phyloP scores from a whole-genome alignment of 2,797 vertebrate genomes.

The Simalia tracyae region DNA sequence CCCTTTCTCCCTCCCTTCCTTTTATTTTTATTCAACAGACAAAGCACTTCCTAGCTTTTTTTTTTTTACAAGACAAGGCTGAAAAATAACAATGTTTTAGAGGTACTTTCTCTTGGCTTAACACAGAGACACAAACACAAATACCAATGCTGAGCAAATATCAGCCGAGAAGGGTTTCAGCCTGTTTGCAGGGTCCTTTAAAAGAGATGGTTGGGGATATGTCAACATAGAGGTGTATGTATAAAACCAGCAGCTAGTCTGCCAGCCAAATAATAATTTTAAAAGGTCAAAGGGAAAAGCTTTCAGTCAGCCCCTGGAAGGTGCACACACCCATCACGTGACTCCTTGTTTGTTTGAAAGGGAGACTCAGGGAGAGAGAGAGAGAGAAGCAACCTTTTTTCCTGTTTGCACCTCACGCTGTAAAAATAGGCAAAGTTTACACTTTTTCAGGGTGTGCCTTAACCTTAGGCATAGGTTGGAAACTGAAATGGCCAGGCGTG shows the following conservation, averaged over 20 bases:
- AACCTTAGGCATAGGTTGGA: neutral
- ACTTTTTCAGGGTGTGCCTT: neutral
- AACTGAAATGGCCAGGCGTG: neutral
- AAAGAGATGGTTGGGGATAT: slow-evolving; percentile 2
- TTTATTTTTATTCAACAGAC: neutral
- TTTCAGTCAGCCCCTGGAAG: neutral
- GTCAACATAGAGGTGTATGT: slow-evolving; percentile 31
- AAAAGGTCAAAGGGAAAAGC: slow-evolving; percentile 36
- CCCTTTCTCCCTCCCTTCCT: neutral
- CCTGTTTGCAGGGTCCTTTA: slow-evolving; percentile 12
- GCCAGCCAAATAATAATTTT: slow-evolving; percentile 23
- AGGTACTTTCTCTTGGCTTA: slow-evolving; percentile 20
- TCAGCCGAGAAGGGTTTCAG: neutral
- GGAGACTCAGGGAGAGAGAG: neutral
- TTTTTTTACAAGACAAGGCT: slow-evolving; percentile 5
- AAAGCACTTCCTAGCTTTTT: neutral
- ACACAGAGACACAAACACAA: neutral
- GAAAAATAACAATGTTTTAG: slow-evolving; percentile 5
- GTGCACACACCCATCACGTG: slow-evolving; percentile 2
- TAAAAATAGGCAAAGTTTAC: neutral
- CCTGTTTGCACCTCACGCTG: neutral
- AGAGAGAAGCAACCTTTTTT: neutral
- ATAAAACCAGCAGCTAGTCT: slow-evolving; percentile 3
- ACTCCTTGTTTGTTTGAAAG: slow-evolving; percentile 21
- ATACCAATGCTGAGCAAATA: neutral